Evolutionary conservation across 2,888 invertebrate genomes (phyloP), one percentile per base, ranked within the genome.

Genomic region (Pogonocherus hispidulus): DNA sequence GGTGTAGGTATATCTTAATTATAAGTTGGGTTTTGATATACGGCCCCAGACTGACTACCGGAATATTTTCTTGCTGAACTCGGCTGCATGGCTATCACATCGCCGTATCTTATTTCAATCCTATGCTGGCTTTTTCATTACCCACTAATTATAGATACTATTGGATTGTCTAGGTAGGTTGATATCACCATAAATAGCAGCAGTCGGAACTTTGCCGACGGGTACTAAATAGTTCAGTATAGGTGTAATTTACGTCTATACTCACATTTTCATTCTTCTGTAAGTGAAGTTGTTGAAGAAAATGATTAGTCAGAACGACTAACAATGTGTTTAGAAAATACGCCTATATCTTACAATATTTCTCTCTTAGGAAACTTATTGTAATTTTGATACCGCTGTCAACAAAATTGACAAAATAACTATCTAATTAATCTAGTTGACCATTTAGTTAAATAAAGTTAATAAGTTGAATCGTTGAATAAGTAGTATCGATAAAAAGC

Each of bases 1-100:
- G 27, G 4, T 27, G 64, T 67, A 67, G 70, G 63, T 70, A 63
- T 73, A 59, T 65, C 62, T 73, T 75, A 75, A 75, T 78, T 77
- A 77, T 70, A 71, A 69, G 74, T 74, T 76, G 69, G 68, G 62
- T 63, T 64, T 69, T 72, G 72, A 72, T 72, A 55, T 70, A 72
- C 64, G 62, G 63, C 44, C 77, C 76, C 73, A 79, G 75, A 69
- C 73, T 73, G 76, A 80, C 79, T 80, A 79, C 79, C 78, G 79
- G 79, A 80, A 78, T 79, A 74, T 76, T 78, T 72, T 72, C 73
- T 70, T 62, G 67, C 69, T 73, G 66, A 60, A 67, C 62, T 64
- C 49, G 52, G 41, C 62, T 65, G 64, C 49, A 63, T 65, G 66
- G 63, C 69, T 73, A 70, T 70, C 59, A 65, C 44, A 57, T 66